Evolutionary conservation across 1,140 invertebrate genomes (phyloP), one percentile per base, ranked within the genome.

Genomic region (Psilanteris sp.): DNA sequence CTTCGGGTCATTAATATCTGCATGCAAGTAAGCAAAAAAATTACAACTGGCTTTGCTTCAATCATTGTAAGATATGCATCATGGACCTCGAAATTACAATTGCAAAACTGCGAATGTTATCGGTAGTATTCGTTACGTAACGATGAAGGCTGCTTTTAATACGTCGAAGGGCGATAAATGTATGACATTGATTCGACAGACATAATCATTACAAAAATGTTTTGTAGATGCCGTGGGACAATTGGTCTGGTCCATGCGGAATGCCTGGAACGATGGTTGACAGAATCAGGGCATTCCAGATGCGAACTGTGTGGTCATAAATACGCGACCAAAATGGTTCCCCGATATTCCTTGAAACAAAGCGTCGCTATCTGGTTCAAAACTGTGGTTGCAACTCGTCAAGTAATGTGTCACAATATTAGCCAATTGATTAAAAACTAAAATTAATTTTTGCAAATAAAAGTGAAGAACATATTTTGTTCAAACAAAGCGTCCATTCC

Each of bases 261-360:
- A 64, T 94, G 93, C 68, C 84, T 94, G 18, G 92, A 93, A 79
- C 86, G 90, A 48, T 94, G 93, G 93, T 77, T 94, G 7, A 91
- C 90, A 1, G 90, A 92, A 75, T 91, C 91, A 1, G 90, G 90
- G 2, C 90, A 91, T 68, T 87, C 86, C 0, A 87, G 87, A 48
- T 92, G 91, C 77, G 91, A 92, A 78, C 80, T 92, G 1, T 92
- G 91, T 75, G 90, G 91, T 1, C 88, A 89, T 18, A 86, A 86
- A 39, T 92, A 90, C 39, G 72, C 84, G 0, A 91, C 90, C 0
- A 85, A 86, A 46, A 86, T 90, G 4, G 89, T 91, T 7, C 90
- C 89, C n/a, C 81, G 87, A 48, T 87, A 91, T 76, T 90, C 87
- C n/a, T 73, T 91, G 4, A 71, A 87, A 0, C 87, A 85, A 14